phyloP scores from a whole-genome alignment of 2,113 vertebrate genomes.

The Elephas maximus region DNA sequence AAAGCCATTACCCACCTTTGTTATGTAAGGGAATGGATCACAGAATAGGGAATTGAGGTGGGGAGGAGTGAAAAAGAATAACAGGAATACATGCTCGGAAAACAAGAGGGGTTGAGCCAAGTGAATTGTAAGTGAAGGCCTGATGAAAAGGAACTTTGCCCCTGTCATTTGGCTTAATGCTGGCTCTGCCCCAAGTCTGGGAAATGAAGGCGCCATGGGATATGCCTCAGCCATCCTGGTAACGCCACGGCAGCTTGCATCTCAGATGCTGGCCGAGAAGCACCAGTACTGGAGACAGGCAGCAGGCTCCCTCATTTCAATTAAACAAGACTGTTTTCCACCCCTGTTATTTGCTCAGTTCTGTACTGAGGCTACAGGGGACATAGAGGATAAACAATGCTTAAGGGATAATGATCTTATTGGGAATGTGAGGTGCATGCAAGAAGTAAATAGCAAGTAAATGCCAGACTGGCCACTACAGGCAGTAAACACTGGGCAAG shows the following conservation, averaged over 20 bases:
- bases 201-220: not conserved
- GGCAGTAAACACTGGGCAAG: not conserved
- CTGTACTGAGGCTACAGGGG: constrained; percentile 9
- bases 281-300: not conserved
- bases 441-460: constrained; percentile 67
- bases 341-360: constrained; percentile 66
- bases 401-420: constrained; percentile 33
- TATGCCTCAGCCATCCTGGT: not conserved
- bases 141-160: not conserved
- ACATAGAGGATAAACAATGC: constrained; percentile 33
- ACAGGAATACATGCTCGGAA: not conserved
- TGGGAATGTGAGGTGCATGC: constrained; percentile 4
- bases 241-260: not conserved
- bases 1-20: not conserved
- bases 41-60: not conserved
- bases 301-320: constrained; percentile 45
- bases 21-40: not conserved
- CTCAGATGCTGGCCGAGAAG: constrained; percentile 21
- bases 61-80: not conserved
- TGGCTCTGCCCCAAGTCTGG: not conserved
- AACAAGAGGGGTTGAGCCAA: not conserved
- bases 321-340: constrained; percentile 44
- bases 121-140: not conserved
- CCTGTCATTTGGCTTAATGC: not conserved
- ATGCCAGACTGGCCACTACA: constrained; percentile 41